Evolutionary conservation across 35 echinoderm and acorn worm species (phyloP).

Genomic region (Acanthaster planci): DNA sequence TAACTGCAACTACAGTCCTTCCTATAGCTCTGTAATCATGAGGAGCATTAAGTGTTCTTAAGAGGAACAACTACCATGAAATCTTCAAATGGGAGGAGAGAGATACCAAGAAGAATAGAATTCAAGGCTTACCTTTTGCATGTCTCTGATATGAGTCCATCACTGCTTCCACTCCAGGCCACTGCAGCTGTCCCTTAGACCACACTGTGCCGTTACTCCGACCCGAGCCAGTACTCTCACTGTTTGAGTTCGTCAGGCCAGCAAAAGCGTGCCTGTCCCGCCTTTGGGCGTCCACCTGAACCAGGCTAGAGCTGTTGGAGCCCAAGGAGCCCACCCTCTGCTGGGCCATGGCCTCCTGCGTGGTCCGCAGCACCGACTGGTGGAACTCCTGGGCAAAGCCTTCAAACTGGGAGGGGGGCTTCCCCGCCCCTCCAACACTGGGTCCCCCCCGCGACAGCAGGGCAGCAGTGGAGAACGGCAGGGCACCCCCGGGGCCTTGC

Average conservation of each 20-base stretch:
- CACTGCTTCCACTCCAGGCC: slow-evolving; percentile 79
- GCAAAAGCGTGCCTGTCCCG: not conserved
- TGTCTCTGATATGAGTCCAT: slow-evolving; percentile 86
- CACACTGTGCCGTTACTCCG: not conserved
- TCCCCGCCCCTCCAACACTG: no score
- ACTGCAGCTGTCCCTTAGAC: slow-evolving; percentile 42
- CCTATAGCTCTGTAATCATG: no score
- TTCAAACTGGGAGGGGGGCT: slow-evolving; percentile 48
- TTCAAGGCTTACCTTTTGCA: slow-evolving; percentile 50
- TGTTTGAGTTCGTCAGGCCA: not conserved
- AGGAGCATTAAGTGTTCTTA: no score
- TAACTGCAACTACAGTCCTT: no score
- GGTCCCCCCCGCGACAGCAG: not conserved
- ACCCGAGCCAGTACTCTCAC: not conserved
- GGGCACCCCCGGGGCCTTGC: not conserved
- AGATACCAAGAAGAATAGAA: not conserved
- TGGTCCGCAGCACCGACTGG: slow-evolving; percentile 86
- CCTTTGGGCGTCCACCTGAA: not conserved
- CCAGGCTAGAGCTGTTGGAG: not conserved
- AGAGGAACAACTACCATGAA: no score
- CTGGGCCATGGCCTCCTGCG: slow-evolving; percentile 80
- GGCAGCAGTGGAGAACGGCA: slow-evolving; percentile 28
- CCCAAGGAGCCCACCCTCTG: slow-evolving; percentile 69
- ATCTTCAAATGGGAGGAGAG: no score
- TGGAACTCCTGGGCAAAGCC: slow-evolving; percentile 99